These are phyloP conservation scores for Gallinago stenura DNA, from an alignment of 2,797 vertebrate species.

Conservation along the genomic window DNA sequence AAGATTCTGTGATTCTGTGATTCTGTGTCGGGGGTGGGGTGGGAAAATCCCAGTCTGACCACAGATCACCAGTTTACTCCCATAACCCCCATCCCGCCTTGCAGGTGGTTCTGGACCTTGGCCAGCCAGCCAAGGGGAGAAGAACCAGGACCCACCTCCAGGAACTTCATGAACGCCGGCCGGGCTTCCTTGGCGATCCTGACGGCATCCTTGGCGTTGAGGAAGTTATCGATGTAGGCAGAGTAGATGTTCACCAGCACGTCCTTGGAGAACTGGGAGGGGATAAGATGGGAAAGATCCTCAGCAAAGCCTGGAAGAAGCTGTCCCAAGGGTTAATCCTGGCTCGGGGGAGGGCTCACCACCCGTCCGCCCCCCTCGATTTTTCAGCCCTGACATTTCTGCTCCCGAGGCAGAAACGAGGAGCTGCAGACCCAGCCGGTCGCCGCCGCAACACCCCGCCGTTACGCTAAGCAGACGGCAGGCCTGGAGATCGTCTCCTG, in stretches of 20 bases:
- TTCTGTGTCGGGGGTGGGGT: no score
- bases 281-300: background rate
- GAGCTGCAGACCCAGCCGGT: constrained; percentile 18
- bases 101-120: background rate
- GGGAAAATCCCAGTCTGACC: background rate
- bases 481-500: constrained; percentile 65
- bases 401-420: background rate
- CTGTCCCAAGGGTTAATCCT: constrained; percentile 57
- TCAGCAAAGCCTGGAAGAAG: background rate
- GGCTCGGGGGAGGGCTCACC: background rate
- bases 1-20: no score
- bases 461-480: constrained; percentile 55
- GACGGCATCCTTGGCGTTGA: constrained; percentile 97
- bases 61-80: background rate
- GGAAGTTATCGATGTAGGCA: constrained; percentile 97
- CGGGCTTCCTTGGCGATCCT: constrained; percentile 95
- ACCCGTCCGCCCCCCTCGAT: background rate
- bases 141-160: constrained; percentile 85
- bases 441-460: background rate
- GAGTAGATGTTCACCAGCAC: constrained; percentile 95
- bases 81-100: background rate
- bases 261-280: constrained; percentile 94
- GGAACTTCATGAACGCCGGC: constrained; percentile 96
- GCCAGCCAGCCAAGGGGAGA: background rate
- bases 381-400: constrained; percentile 33